Conservation (phyloP, 2,797 vertebrate genomes). For the Rhinichthys osculus region DNA sequence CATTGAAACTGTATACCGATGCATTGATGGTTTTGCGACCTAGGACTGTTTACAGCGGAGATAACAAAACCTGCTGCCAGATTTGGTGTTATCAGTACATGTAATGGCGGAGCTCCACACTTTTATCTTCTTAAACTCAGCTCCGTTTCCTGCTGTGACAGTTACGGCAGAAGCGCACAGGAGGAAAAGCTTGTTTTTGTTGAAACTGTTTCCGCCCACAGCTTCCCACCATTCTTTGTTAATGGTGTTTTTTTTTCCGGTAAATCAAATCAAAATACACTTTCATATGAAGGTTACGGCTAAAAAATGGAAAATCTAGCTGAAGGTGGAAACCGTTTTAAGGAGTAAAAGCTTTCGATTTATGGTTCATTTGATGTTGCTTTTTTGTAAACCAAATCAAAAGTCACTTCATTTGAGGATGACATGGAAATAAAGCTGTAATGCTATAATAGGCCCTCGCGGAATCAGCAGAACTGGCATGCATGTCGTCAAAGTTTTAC, state of each 20-base stretch:
- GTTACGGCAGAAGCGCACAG: background rate
- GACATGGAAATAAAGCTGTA: background rate
- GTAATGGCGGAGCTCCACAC: background rate
- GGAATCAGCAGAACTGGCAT: background rate
- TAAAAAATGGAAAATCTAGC: background rate
- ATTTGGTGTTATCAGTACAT: constrained; percentile 22
- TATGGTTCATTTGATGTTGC: background rate
- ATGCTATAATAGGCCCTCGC: background rate
- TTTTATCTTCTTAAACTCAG: constrained; percentile 37
- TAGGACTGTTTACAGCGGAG: constrained; percentile 23
- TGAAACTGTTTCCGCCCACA: constrained; percentile 1
- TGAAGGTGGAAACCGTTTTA: background rate
- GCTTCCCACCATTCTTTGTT: background rate
- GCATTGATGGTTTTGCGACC: background rate
- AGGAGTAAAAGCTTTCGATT: background rate
- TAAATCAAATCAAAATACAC: background rate
- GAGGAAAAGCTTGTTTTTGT: background rate
- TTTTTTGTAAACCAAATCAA: background rate
- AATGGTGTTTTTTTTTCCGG: background rate
- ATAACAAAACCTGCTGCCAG: constrained; percentile 23
- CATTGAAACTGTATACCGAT: background rate
- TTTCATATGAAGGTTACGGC: background rate
- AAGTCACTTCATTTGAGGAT: background rate
- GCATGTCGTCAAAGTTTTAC: no score
- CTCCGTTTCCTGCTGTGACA: constrained; percentile 26